Conservation (phyloP, 2,888 invertebrate genomes). For the Nematopogon swammerdamellus region DNA sequence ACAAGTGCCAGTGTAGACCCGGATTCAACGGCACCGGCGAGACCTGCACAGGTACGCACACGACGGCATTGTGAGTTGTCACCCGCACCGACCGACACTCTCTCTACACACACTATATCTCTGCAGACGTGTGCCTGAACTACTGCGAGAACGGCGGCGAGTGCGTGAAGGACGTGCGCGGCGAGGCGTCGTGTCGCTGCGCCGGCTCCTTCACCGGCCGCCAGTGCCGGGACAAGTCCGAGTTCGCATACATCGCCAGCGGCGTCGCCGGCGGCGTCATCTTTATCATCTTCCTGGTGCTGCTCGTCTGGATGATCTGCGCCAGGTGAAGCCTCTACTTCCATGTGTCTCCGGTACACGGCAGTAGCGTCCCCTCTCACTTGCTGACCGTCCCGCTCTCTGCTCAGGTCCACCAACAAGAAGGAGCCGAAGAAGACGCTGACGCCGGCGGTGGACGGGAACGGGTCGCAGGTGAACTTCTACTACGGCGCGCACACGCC, state of each 20-base stretch:
- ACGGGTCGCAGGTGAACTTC: slow-evolving; percentile 93
- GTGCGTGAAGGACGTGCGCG: slow-evolving; percentile 79
- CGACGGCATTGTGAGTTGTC: too few relatives aligned
- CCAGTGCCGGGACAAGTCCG: slow-evolving; percentile 87
- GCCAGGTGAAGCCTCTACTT: slow-evolving; percentile 61
- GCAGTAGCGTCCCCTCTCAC: too few relatives aligned
- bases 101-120: too few relatives aligned
- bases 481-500: slow-evolving; percentile 94
- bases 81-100: too few relatives aligned
- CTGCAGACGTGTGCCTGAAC: slow-evolving; percentile 75
- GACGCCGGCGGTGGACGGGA: slow-evolving; percentile 85
- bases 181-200: slow-evolving; percentile 85
- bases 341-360: too few relatives aligned
- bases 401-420: slow-evolving; percentile 71
- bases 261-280: slow-evolving; percentile 94
- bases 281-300: slow-evolving; percentile 86
- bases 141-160: slow-evolving; percentile 89
- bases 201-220: slow-evolving; percentile 90
- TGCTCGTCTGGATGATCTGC: slow-evolving; percentile 97
- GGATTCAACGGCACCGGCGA: slow-evolving; percentile 89
- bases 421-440: slow-evolving; percentile 90
- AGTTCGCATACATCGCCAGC: slow-evolving; percentile 92
- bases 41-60: slow-evolving; percentile 66
- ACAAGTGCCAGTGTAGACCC: slow-evolving; percentile 89
- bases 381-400: not conserved